Evolutionary conservation across 2,888 invertebrate species (phyloP).

Genomic region (Shargacucullia verbasci): DNA sequence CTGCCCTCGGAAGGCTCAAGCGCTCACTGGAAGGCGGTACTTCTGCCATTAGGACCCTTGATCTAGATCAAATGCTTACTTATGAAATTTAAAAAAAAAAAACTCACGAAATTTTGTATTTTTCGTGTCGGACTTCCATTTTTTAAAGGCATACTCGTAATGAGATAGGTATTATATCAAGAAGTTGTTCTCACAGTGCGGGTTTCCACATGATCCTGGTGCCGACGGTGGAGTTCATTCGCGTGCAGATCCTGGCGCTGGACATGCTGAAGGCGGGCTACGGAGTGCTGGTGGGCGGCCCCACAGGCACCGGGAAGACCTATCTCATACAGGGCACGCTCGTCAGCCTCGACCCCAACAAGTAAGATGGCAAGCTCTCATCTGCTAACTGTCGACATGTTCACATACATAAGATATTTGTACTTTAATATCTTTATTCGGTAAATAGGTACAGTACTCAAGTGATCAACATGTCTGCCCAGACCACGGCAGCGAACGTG

Average conservation of each 20-base stretch:
- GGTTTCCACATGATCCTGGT: slow-evolving; percentile 96
- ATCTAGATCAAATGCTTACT: too few relatives aligned
- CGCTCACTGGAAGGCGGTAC: too few relatives aligned
- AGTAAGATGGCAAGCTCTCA: slow-evolving; percentile 52
- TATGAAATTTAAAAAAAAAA: too few relatives aligned
- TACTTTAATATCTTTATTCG: too few relatives aligned
- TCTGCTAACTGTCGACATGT: too few relatives aligned
- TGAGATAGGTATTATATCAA: too few relatives aligned
- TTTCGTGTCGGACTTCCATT: too few relatives aligned
- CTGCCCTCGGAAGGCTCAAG: too few relatives aligned
- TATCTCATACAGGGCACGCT: slow-evolving; percentile 93
- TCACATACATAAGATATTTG: neutral
- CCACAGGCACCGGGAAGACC: slow-evolving; percentile 96
- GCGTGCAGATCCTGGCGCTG: slow-evolving; percentile 93
- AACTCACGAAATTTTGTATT: too few relatives aligned
- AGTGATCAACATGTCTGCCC: slow-evolving; percentile 96
- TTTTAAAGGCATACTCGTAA: too few relatives aligned
- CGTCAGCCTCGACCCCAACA: slow-evolving; percentile 85
- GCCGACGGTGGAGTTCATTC: slow-evolving; percentile 96
- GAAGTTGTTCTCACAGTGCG: slow-evolving; percentile 5
- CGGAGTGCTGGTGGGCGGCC: slow-evolving; percentile 94
- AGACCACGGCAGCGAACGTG: slow-evolving; percentile 95
- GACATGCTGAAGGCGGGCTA: slow-evolving; percentile 90
- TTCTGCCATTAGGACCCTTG: too few relatives aligned
- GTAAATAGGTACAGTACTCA: slow-evolving; percentile 88